These are phyloP conservation scores for Thymelicus sylvestris DNA, from an alignment of 2,888 invertebrate species.

Conservation along the genomic window DNA sequence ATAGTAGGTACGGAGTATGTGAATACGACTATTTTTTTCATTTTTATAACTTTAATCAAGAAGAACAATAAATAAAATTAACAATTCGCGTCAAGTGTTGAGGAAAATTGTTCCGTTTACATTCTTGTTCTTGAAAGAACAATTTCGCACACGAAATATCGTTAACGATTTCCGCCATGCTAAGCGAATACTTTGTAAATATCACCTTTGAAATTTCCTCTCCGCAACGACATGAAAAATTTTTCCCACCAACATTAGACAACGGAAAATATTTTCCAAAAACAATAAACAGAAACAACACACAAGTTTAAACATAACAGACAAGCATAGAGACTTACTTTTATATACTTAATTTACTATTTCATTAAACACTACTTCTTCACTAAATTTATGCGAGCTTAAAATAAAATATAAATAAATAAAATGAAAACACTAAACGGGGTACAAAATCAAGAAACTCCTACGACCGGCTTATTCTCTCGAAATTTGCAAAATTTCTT, in stretches of 20 bases:
- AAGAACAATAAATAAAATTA: conserved; percentile 45
- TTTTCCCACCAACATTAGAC: conserved; percentile 34
- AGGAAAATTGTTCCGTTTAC: conserved; percentile 19
- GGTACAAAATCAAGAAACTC: conserved; percentile 45
- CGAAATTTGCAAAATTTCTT: neutral
- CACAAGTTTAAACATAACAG: conserved; percentile 53
- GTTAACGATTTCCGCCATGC: neutral
- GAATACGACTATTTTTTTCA: conserved; percentile 37
- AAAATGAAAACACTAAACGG: conserved; percentile 41
- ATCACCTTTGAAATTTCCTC: conserved; percentile 10
- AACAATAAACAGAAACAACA: conserved; percentile 49
- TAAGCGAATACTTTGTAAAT: neutral
- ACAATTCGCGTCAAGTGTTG: conserved; percentile 43
- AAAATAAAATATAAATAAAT: conserved; percentile 39
- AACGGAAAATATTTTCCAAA: conserved; percentile 47
- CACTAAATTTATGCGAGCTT: conserved; percentile 54
- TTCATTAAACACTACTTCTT: conserved; percentile 50
- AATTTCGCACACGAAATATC: neutral
- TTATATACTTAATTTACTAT: conserved; percentile 56
- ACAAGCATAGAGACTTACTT: conserved; percentile 56
- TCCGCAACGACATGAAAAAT: conserved; percentile 25
- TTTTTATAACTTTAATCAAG: conserved; percentile 45
- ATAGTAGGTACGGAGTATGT: conserved; percentile 73
- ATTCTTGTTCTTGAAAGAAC: neutral
- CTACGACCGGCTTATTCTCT: conserved; percentile 33